Percentiles rank a stretch among this genome's conserved stretches.
Conservation (phyloP, 2,888 invertebrate species). For the Euphydryas editha region DNA sequence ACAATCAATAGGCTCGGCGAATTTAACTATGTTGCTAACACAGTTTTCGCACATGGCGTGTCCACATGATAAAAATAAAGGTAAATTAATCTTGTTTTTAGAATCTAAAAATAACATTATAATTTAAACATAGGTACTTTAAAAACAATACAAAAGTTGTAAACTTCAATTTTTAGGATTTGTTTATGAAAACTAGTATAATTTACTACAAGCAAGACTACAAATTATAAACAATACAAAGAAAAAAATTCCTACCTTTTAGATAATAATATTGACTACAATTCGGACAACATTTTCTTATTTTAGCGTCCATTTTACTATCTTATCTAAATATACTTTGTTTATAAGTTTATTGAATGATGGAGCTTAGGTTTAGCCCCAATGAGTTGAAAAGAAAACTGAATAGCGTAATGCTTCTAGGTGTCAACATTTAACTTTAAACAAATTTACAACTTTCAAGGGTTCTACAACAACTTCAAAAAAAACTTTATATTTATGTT, state of each 20-base stretch:
- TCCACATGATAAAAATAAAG: conserved; percentile 86
- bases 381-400: background rate
- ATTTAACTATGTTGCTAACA: conserved; percentile 65
- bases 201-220: no score
- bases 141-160: background rate
- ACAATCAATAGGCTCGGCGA: conserved; percentile 75
- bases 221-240: conserved; percentile 1
- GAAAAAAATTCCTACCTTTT: conserved; percentile 59
- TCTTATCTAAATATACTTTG: conserved; percentile 5
- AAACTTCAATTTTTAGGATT: background rate
- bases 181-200: background rate
- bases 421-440: no score
- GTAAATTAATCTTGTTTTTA: conserved; percentile 64
- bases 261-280: conserved; percentile 69
- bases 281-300: conserved; percentile 68
- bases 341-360: background rate
- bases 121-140: background rate
- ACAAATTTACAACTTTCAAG: no score
- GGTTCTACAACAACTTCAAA: no score
- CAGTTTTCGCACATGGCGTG: conserved; percentile 88
- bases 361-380: no score
- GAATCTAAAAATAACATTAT: conserved; percentile 50
- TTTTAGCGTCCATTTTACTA: conserved; percentile 59
- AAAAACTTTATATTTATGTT: no score
- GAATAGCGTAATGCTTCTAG: background rate